These are phyloP conservation scores for Tachina grossa DNA, from an alignment of 2,888 invertebrate genomes.

Conservation along the genomic window DNA sequence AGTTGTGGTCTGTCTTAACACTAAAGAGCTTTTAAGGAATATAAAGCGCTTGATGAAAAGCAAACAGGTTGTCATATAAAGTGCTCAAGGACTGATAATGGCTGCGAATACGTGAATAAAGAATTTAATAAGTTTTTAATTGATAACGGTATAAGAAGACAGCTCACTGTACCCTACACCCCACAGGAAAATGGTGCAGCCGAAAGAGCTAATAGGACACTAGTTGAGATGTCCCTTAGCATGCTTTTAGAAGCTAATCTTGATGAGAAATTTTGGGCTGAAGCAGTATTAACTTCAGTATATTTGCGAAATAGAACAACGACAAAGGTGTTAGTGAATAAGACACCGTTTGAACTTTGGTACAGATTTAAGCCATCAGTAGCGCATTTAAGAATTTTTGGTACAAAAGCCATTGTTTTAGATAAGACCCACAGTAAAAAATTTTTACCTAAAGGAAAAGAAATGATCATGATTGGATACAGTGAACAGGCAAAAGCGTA, in stretches of 20 bases:
- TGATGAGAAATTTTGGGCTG: no score
- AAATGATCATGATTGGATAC: no score
- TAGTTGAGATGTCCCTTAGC: constrained; percentile 2
- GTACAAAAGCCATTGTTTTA: constrained; percentile 46
- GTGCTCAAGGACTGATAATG: not conserved
- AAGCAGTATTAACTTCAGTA: not conserved
- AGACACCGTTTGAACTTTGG: constrained; percentile 32
- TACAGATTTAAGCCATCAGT: not conserved
- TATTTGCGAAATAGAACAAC: constrained; percentile 30
- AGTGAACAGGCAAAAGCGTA: not conserved
- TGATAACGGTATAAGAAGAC: no score
- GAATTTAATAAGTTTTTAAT: not conserved
- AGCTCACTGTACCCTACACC: not conserved
- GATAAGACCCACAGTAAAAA: constrained; percentile 32
- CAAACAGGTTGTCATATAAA: constrained; percentile 64
- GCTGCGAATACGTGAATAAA: constrained; percentile 42
- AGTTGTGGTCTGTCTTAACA: not conserved
- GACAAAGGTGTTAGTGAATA: constrained; percentile 23
- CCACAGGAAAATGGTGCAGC: constrained; percentile 16
- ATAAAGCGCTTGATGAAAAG: constrained; percentile 56
- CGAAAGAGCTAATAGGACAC: constrained; percentile 13
- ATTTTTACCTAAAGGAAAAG: constrained; percentile 1
- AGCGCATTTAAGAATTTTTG: constrained; percentile 63
- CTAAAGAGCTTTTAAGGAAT: constrained; percentile 32
- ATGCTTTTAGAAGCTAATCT: constrained; percentile 23